Base-by-base conservation (phyloP, 1,140 invertebrate species). In the Drosophila saltans region DNA sequence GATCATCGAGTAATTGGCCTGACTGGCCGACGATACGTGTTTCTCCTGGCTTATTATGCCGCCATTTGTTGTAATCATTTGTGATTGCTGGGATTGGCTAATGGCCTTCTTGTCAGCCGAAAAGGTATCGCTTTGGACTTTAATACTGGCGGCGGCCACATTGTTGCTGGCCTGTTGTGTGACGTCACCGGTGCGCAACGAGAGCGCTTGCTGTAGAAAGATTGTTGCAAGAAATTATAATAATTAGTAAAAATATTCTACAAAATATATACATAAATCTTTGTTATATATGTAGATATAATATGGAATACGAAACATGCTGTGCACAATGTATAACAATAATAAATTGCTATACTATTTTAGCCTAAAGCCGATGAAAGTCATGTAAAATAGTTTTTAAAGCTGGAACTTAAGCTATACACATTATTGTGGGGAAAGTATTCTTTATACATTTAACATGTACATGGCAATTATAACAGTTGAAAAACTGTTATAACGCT, bases 21-120 rank as follows among this genome's bases (percentile, higher is more conserved):
- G 96, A 2, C 94, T 94, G 9, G 94, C 94, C 3, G 95, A 94
- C 7, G 96, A 95, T 61, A 96, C 93, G 94, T 96, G 95, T 67
- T 91, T 90, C 75, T 92, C 91, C 66, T 92, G 91, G 65, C 91
- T 97, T 95, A 91, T 97, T 95, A 80, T 97, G 95, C 96, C 96
- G 60, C 96, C 96, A 61, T 95, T 95, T 9, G 96, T 95, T 0
- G 96, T 97, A 64, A 97, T 94, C 3, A 96, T 97, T 91, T 97
- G 96, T 11, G 96, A 94, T 77, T 97, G 96, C 88, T 98, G 96
- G 72, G 97, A 96, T 55, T 96, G 95, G 66, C 96, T 95, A 92
- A 96, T 95, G 1, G 96, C 96, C 85, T 96, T 96, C 93, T 97
- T 96, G 93, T 98, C 96, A 5, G 96, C 95, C 67, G 95, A 97